These are phyloP conservation scores for Cygnus olor DNA, from an alignment of 2,797 vertebrate species.

Conservation along the genomic window DNA sequence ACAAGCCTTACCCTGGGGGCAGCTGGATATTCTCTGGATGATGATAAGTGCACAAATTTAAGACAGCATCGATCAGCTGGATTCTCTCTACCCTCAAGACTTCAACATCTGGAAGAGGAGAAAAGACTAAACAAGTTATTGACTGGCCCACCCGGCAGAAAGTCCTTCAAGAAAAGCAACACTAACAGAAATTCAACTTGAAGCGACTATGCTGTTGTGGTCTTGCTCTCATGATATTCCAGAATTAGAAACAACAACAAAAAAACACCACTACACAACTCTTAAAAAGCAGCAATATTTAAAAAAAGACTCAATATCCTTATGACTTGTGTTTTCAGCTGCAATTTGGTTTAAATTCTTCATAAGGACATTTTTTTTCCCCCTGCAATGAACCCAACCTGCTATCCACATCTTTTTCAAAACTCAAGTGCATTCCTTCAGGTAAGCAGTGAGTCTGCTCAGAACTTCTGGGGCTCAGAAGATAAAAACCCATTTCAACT, in stretches of 20 bases:
- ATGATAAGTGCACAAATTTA: constrained; percentile 98
- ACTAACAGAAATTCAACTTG: constrained; percentile 22
- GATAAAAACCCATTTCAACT: constrained; percentile 4
- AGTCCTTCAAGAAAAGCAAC: constrained; percentile 10
- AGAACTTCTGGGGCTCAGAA: neutral
- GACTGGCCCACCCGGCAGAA: neutral
- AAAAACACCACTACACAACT: neutral
- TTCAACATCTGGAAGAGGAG: constrained; percentile 86
- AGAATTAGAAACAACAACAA: neutral
- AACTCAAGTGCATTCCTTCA: neutral
- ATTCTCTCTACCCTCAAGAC: constrained; percentile 95
- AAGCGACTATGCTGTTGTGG: constrained; percentile 47
- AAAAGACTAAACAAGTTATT: constrained; percentile 15
- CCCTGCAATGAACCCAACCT: neutral
- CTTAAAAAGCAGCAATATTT: neutral
- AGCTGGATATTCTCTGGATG: constrained; percentile 99
- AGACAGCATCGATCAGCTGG: constrained; percentile 94
- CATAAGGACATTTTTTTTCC: neutral
- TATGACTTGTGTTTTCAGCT: neutral
- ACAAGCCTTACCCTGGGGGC: constrained; percentile 87
- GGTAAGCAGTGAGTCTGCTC: neutral
- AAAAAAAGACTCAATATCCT: neutral
- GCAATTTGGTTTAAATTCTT: constrained; percentile 25
- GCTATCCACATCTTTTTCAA: neutral
- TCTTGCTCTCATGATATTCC: constrained; percentile 14